Conservation (phyloP, 2,113 vertebrate genomes). For the Mastomys natalensis region DNA sequence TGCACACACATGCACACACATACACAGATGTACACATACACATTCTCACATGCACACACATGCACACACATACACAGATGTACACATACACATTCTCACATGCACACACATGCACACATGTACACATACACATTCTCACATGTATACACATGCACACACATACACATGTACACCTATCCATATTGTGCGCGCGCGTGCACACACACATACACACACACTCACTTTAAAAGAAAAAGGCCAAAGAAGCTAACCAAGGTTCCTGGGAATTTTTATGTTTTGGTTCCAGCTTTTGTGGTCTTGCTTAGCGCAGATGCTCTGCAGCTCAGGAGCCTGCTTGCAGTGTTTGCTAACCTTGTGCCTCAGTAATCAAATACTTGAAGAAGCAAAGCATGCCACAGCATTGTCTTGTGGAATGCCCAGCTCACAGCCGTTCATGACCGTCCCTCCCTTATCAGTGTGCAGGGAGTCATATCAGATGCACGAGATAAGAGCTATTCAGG, state of each 20-base stretch:
- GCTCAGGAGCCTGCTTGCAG: not conserved
- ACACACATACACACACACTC: no score
- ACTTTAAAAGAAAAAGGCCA: not conserved
- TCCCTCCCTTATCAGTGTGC: not conserved
- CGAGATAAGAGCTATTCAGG: constrained; percentile 45
- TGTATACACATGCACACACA: no score
- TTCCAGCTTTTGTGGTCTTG: not conserved
- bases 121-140: no score
- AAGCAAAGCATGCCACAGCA: not conserved
- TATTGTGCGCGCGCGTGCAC: no score
- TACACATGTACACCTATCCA: no score
- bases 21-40: not conserved
- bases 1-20: accelerated
- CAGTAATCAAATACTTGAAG: constrained; percentile 29
- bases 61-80: no score
- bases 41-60: not conserved
- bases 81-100: no score
- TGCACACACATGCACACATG: accelerated
- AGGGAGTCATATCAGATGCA: not conserved
- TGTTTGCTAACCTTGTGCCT: constrained; percentile 30
- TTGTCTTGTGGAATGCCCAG: constrained; percentile 8
- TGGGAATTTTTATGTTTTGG: constrained; percentile 17
- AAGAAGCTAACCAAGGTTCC: not conserved
- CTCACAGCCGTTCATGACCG: not conserved
- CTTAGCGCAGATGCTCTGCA: not conserved